A percentile compares a stretch with the other conserved stretches of the same genome.
These are phyloP conservation scores for Zelleria hepariella DNA, from an alignment of 2,888 invertebrate species.

Conservation along the genomic window DNA sequence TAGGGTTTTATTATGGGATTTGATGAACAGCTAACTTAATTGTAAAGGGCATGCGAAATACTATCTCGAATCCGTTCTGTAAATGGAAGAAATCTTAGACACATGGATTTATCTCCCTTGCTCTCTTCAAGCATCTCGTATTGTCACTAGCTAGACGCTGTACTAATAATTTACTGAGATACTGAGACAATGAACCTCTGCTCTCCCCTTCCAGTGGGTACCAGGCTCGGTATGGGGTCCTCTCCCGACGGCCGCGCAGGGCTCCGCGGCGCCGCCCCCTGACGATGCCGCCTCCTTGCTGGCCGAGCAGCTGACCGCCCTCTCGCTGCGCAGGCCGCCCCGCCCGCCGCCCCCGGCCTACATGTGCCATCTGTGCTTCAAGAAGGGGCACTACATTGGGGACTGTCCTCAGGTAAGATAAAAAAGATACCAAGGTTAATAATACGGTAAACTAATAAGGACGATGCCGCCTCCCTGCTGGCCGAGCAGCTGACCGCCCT, in stretches of 20 bases:
- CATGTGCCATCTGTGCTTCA: conserved; percentile 89
- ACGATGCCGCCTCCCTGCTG: no score
- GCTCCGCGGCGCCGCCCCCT: conserved; percentile 35
- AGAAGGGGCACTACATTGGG: conserved; percentile 89
- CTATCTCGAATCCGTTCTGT: no score
- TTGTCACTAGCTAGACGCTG: no score
- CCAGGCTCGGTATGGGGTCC: conserved; percentile 65
- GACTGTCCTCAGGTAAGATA: conserved; percentile 84
- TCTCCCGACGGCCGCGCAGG: conserved; percentile 52
- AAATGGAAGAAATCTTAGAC: no score
- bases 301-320: conserved; percentile 72
- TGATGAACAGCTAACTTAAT: no score
- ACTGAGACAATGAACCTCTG: background rate
- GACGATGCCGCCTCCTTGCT: conserved; percentile 54
- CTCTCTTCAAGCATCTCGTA: no score
- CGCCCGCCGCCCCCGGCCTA: conserved; percentile 83
- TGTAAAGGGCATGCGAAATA: no score
- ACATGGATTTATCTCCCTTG: no score
- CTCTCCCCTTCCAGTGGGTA: conserved; percentile 44
- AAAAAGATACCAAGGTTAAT: background rate
- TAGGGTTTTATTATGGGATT: no score
- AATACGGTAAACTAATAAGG: no score
- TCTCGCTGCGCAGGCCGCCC: conserved; percentile 73
- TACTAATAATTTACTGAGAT: no score
- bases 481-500: conserved; percentile 73